phyloP scores from a whole-genome alignment of 2,113 vertebrate genomes.

The Pituophis catenifer region DNA sequence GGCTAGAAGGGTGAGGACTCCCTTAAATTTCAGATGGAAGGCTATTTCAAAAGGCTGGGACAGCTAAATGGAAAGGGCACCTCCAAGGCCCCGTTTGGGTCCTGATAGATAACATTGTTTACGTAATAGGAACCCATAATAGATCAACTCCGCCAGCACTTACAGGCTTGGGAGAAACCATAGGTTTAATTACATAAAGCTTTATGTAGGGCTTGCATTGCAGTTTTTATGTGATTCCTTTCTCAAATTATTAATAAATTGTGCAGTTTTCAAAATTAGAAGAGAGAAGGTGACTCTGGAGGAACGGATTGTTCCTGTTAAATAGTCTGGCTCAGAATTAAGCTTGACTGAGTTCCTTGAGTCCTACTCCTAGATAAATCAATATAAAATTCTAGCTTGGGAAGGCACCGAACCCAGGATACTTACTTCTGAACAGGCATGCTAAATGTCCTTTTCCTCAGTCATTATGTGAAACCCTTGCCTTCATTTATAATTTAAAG shows the following conservation, averaged over 20 bases:
- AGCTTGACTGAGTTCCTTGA: background rate
- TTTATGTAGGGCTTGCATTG: background rate
- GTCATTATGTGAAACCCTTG: background rate
- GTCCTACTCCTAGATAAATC: background rate
- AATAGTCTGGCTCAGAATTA: background rate
- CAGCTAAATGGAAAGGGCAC: background rate
- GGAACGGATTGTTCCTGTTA: background rate
- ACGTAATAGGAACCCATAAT: background rate
- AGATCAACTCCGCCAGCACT: background rate
- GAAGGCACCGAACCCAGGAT: background rate
- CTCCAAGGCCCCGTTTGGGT: background rate
- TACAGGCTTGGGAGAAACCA: background rate
- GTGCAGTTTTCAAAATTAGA: background rate
- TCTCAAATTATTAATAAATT: background rate
- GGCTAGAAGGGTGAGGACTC: background rate
- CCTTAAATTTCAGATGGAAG: background rate
- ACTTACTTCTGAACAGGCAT: background rate
- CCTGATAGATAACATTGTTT: background rate
- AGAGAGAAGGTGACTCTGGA: background rate
- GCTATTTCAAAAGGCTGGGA: background rate
- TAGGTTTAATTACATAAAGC: background rate
- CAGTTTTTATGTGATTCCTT: background rate
- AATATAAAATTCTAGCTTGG: background rate
- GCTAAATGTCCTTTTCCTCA: background rate
- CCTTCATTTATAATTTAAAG: constrained; percentile 15